Evolutionary conservation across 2,113 vertebrate genomes (phyloP).

Genomic region (Ornithorhynchus anatinus): DNA sequence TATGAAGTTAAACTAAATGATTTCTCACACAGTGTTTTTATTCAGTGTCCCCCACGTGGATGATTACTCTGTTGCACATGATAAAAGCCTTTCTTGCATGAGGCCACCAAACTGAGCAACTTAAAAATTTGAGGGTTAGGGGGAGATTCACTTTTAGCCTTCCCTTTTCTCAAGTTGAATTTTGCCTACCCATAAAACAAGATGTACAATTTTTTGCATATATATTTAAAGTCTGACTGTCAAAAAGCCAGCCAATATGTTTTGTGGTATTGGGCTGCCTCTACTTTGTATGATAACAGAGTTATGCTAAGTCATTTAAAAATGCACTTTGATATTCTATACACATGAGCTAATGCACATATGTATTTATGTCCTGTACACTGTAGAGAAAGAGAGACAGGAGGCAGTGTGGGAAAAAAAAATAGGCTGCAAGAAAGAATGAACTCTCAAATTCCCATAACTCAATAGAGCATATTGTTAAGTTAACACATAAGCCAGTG

Average conservation of each 20-base stretch:
- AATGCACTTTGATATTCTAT: conserved; percentile 35
- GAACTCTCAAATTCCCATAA: conserved; percentile 69
- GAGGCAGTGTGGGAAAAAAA: conserved; percentile 54
- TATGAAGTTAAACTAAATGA: conserved; percentile 44
- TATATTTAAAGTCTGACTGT: conserved; percentile 1
- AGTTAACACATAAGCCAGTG: conserved; percentile 43
- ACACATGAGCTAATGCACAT: conserved; percentile 50
- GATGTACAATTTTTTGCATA: conserved; percentile 30
- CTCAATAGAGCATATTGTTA: conserved; percentile 63
- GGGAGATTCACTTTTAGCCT: conserved; percentile 25
- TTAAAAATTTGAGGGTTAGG: neutral
- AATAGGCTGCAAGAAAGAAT: neutral
- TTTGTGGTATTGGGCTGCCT: conserved; percentile 11
- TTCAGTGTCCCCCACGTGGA: conserved; percentile 11
- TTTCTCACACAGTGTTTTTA: conserved; percentile 40
- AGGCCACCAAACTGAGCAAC: conserved; percentile 12
- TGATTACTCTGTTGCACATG: conserved; percentile 24
- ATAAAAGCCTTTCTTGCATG: conserved; percentile 31
- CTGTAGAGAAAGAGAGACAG: conserved; percentile 47
- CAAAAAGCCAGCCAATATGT: conserved; percentile 15
- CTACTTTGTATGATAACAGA: conserved; percentile 1
- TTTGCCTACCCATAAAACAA: conserved; percentile 42
- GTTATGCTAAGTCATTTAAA: conserved; percentile 29
- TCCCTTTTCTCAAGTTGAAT: neutral
- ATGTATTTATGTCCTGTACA: conserved; percentile 15